A percentile compares a stretch with the other conserved stretches of the same genome.
Evolutionary conservation across 53 echinoderm and acorn worm species (phyloP).

Genomic region (Temnopleurus reevesii): DNA sequence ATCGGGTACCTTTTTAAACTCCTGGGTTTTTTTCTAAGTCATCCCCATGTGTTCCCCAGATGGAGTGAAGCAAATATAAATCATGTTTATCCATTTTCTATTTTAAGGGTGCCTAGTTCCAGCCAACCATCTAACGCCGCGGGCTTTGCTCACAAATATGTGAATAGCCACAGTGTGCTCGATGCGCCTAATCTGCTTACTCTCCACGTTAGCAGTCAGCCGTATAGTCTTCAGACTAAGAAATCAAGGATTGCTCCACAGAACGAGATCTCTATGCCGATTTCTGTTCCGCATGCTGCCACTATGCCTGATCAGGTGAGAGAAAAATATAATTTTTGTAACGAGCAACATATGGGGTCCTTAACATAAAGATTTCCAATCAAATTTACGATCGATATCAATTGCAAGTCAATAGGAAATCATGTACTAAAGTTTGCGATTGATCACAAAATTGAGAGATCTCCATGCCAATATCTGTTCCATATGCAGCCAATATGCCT

Average conservation of each 20-base stretch:
- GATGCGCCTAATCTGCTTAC: constrained; percentile 91
- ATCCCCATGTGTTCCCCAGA: too few relatives aligned
- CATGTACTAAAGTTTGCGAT: too few relatives aligned
- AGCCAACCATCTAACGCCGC: constrained; percentile 66
- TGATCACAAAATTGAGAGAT: too few relatives aligned
- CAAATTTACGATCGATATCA: too few relatives aligned
- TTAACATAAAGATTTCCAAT: too few relatives aligned
- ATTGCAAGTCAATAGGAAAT: too few relatives aligned
- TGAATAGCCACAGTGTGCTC: constrained; percentile 73
- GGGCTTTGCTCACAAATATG: constrained; percentile 70
- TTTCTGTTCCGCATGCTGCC: constrained; percentile 18
- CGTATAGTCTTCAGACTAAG: constrained; percentile 95
- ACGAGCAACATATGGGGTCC: too few relatives aligned
- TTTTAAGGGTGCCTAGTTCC: background rate
- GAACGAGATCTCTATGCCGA: constrained; percentile 91
- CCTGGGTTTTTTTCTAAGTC: too few relatives aligned
- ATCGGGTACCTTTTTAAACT: too few relatives aligned
- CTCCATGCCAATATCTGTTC: constrained; percentile 70
- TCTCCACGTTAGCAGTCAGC: constrained; percentile 82
- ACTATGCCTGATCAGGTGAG: constrained; percentile 33
- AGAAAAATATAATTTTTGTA: too few relatives aligned
- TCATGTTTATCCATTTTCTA: background rate
- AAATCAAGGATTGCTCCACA: constrained; percentile 78
- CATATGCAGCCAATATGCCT: background rate
- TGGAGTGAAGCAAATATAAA: too few relatives aligned